Base-by-base conservation (phyloP, 2,888 invertebrate genomes). In the Folsomia manolachei region DNA sequence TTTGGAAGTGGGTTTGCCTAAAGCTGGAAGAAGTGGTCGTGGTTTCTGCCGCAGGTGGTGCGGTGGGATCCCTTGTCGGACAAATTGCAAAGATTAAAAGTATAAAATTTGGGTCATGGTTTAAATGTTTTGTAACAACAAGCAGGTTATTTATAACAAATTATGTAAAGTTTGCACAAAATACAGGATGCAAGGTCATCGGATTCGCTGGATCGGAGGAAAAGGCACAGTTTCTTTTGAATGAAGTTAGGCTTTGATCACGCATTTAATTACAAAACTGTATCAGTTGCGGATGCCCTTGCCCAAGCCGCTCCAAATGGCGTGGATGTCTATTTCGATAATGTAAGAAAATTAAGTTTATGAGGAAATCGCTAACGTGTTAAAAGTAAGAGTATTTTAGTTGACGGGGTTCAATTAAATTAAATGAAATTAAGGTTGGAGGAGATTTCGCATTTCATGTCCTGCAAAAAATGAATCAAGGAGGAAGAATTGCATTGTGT, bases 51-150 rank as follows among this genome's bases (percentile, higher is more conserved):
- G 92, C 91, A n/a, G 91, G 90, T 26, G 92, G 92, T 24, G 91
- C 91, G 60, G 91, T 92, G n/a, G 92, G 92, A 7, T 89, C 88
- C 72, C 87, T 89, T 64, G 92, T 91, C 25, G 92, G 91, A 1
- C 92, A 92, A 85, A 90, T 92, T 75, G 92, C 88, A 0, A 92
- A 91, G 84, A 87, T 89, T 64, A 86, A 89, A 83, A 90, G 88
- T 64, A 1, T 62, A 7, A 7, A 64, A 53, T 51, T 11, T 11
- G 18, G 51, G 18, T 51, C 51, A 9, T 51, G 18, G n/a, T n/a
- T n/a, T n/a, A n/a, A n/a, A n/a, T n/a, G n/a, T n/a, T n/a, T n/a
- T n/a, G n/a, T 61, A 19, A 27, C 60, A 56, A 56, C 19, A 24
- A 23, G 2, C 18, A 25, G 14, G n/a, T 39, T 63, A 67, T 7